Conservation (phyloP, 37 sponge, comb jelly and placozoan genomes). For the Ephydatia muelleri region DNA sequence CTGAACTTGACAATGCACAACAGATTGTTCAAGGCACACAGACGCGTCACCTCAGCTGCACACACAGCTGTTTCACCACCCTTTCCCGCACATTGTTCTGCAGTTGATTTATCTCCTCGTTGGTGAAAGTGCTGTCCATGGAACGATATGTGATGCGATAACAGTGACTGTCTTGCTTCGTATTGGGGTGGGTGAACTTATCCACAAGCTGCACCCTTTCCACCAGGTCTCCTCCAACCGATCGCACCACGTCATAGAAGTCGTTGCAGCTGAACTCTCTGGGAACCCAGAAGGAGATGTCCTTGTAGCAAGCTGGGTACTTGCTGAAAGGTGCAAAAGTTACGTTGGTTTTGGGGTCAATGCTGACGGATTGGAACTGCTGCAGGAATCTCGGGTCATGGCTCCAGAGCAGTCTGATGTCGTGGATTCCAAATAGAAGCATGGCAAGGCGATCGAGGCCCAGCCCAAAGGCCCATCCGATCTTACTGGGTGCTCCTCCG, state of each 20-base stretch:
- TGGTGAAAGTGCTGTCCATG: slow-evolving; percentile 80
- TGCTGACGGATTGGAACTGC: slow-evolving; percentile 67
- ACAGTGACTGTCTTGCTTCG: slow-evolving; percentile 55
- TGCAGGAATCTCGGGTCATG: slow-evolving; percentile 74
- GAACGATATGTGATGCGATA: slow-evolving; percentile 82
- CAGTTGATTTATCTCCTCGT: slow-evolving; percentile 63
- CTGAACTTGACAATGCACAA: too few relatives aligned
- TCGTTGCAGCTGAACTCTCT: slow-evolving; percentile 58
- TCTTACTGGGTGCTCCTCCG: slow-evolving; percentile 56
- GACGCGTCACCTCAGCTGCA: slow-evolving; percentile 39
- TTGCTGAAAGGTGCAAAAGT: slow-evolving; percentile 68
- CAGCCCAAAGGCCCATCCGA: slow-evolving; percentile 97
- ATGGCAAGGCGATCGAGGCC: slow-evolving; percentile 95
- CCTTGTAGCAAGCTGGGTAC: slow-evolving; percentile 77
- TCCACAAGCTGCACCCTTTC: slow-evolving; percentile 82
- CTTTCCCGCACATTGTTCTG: slow-evolving; percentile 47
- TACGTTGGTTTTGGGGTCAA: slow-evolving; percentile 50
- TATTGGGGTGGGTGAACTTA: slow-evolving; percentile 50
- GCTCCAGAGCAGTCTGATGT: slow-evolving; percentile 94
- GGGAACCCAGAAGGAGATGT: slow-evolving; percentile 88
- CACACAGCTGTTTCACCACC: slow-evolving; percentile 7
- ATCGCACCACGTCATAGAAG: slow-evolving; percentile 79
- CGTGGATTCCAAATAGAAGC: slow-evolving; percentile 89
- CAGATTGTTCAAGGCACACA: too few relatives aligned
- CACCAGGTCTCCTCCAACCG: slow-evolving; percentile 70